Percentiles rank a stretch among this genome's conserved stretches.
phyloP scores from a whole-genome alignment of 1,140 invertebrate genomes.

The Drosophila pectinifera region DNA sequence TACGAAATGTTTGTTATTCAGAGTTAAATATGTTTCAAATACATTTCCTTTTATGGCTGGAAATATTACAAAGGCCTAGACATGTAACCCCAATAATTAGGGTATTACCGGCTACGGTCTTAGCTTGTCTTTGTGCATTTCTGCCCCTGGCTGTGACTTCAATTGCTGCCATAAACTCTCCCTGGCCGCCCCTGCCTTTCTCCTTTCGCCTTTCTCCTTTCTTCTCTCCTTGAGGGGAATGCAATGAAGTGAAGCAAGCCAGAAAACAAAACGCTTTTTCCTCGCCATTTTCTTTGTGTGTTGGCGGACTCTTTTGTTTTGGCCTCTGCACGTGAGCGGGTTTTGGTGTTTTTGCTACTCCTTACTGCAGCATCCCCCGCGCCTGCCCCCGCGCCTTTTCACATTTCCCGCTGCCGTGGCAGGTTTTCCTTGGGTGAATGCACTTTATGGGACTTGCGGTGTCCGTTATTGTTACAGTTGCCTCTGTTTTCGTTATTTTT shows the following conservation, averaged over 20 bases:
- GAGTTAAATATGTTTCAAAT: not conserved
- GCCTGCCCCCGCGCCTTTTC: not conserved
- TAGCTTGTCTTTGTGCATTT: constrained; percentile 9
- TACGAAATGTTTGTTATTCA: too few species aligned
- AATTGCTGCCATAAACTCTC: constrained; percentile 24
- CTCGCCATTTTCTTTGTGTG: too few species aligned
- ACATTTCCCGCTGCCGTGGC: constrained; percentile 19
- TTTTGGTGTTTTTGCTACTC: constrained; percentile 3
- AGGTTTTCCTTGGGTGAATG: constrained; percentile 67
- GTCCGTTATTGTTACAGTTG: constrained; percentile 52
- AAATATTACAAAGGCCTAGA: too few species aligned
- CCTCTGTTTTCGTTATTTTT: constrained; percentile 36
- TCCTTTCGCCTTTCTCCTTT: constrained; percentile 17
- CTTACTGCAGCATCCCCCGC: not conserved
- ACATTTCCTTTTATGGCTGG: too few species aligned
- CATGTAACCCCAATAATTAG: not conserved
- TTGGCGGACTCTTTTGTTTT: constrained; percentile 59
- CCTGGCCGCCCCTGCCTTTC: not conserved
- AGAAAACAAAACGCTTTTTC: constrained; percentile 68
- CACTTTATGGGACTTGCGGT: constrained; percentile 66
- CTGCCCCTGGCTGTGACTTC: constrained; percentile 17
- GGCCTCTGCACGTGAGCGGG: constrained; percentile 64
- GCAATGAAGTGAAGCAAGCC: constrained; percentile 72
- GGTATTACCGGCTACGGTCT: constrained; percentile 12
- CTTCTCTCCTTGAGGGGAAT: constrained; percentile 35